phyloP scores from a whole-genome alignment of 2,888 invertebrate species.

The Scaptodrosophila latifasciaeformis region DNA sequence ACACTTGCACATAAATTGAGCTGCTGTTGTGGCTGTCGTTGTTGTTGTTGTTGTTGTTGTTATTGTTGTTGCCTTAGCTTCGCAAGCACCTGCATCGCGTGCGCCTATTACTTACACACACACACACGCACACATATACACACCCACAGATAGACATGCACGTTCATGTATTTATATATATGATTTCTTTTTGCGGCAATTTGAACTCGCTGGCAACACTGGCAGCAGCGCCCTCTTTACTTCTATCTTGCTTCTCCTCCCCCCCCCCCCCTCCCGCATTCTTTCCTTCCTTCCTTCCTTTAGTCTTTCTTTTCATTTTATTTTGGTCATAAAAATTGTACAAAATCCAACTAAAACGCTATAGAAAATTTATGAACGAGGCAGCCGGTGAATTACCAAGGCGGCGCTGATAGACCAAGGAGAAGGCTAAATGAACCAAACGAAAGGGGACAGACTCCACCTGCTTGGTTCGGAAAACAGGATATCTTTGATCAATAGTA shows the following conservation, averaged over 20 bases:
- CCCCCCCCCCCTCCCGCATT: neutral
- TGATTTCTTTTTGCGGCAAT: neutral
- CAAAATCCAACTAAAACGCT: conserved; percentile 37
- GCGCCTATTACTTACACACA: conserved; percentile 45
- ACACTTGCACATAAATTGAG: neutral
- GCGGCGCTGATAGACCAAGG: no score
- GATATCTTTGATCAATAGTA: no score
- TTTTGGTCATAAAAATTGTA: conserved; percentile 43
- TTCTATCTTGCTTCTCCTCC: neutral
- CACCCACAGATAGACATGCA: conserved; percentile 3
- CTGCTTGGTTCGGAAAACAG: no score
- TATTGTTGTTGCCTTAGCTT: neutral
- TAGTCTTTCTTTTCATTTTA: conserved; percentile 41
- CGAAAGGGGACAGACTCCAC: no score
- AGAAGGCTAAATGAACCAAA: no score
- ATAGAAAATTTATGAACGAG: conserved; percentile 41
- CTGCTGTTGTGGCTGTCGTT: neutral
- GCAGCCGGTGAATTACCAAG: neutral
- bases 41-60: conserved; percentile 1
- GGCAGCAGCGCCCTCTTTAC: neutral
- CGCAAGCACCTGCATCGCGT: conserved; percentile 51
- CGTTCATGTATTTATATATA: neutral
- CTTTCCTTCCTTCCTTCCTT: neutral
- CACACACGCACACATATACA: neutral
- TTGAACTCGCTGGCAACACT: neutral